Conservation (phyloP, 37 sponge, comb jelly and placozoan species). For the Spongilla lacustris region DNA sequence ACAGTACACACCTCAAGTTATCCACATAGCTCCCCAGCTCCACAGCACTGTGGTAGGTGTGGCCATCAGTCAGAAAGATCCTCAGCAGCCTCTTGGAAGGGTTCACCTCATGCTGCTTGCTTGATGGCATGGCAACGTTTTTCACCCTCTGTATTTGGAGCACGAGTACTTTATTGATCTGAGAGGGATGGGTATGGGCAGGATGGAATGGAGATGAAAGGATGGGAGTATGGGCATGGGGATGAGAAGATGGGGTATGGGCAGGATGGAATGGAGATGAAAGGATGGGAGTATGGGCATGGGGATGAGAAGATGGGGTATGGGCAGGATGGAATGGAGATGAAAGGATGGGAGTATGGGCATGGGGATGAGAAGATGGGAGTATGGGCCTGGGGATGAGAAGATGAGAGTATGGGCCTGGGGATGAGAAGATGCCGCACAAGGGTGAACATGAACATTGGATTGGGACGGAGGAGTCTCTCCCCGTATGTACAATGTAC, state of each 20-base stretch:
- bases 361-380: not conserved
- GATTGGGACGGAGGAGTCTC: too few relatives aligned
- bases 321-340: too few relatives aligned
- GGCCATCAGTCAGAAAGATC: constrained; percentile 78
- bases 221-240: not conserved
- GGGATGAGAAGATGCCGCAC: too few relatives aligned
- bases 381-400: too few relatives aligned
- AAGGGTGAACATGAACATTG: too few relatives aligned
- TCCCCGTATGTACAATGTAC: too few relatives aligned
- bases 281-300: not conserved
- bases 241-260: too few relatives aligned
- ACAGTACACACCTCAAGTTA: constrained; percentile 28
- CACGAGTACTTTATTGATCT: constrained; percentile 59
- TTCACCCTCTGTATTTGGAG: constrained; percentile 75
- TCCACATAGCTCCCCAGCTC: constrained; percentile 51
- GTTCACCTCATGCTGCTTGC: constrained; percentile 37
- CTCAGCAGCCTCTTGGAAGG: constrained; percentile 46
- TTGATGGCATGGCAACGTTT: constrained; percentile 58
- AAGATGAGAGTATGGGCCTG: too few relatives aligned
- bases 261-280: not conserved
- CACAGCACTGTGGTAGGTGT: constrained; percentile 46
- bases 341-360: not conserved
- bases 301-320: too few relatives aligned
- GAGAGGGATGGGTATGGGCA: not conserved
- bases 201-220: too few relatives aligned